A percentile compares a stretch with the other conserved stretches of the same genome.
phyloP scores from a whole-genome alignment of 2,797 vertebrate species.

The Enteromius treurensis region DNA sequence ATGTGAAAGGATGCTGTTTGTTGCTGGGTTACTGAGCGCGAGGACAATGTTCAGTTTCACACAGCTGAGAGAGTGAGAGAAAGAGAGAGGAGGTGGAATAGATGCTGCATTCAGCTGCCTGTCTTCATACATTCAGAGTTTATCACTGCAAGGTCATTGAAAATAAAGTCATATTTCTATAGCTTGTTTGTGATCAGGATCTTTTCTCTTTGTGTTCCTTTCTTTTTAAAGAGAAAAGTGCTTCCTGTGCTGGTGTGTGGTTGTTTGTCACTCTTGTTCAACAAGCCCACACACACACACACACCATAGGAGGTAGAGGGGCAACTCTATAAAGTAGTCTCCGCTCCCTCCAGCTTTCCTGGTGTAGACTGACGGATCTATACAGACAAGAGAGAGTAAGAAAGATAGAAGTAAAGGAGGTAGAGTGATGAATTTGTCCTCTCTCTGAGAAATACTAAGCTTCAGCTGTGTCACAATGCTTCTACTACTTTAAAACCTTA shows the following conservation, averaged over 20 bases:
- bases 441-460: not conserved
- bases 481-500: not conserved
- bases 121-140: constrained; percentile 35
- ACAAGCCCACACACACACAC: constrained; percentile 11
- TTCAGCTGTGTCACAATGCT: not conserved
- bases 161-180: constrained; percentile 17
- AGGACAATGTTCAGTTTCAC: not conserved
- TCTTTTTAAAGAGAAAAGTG: not conserved
- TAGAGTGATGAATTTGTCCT: constrained; percentile 38
- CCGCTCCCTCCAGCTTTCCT: constrained; percentile 61
- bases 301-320: constrained; percentile 60
- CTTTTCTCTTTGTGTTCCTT: not conserved
- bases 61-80: not conserved
- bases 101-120: constrained; percentile 18
- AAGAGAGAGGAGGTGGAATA: constrained; percentile 20
- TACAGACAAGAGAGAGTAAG: constrained; percentile 63
- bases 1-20: constrained; percentile 28
- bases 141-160: constrained; percentile 30
- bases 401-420: constrained; percentile 48
- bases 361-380: constrained; percentile 68
- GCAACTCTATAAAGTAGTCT: constrained; percentile 64
- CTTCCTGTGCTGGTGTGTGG: not conserved
- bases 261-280: constrained; percentile 25
- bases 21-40: constrained; percentile 45
- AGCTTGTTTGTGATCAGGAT: not conserved